Conservation (phyloP, 92 coral and sea anemone genomes). For the Ricordea florida region DNA sequence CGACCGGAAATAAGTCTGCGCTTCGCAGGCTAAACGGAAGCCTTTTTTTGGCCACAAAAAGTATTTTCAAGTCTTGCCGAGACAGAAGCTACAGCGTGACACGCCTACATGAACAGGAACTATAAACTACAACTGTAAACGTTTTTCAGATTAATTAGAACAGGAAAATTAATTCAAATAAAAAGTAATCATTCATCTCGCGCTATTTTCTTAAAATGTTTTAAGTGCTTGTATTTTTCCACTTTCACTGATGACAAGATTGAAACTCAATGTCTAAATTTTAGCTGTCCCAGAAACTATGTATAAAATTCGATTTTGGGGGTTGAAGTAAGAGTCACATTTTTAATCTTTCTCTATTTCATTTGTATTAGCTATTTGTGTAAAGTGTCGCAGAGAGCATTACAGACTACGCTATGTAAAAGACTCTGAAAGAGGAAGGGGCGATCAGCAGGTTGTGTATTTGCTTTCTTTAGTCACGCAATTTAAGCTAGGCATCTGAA, state of each 20-base stretch:
- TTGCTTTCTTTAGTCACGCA: no score
- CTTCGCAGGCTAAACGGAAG: no score
- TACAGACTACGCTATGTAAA: no score
- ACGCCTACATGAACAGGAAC: slow-evolving; percentile 13
- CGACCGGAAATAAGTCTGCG: no score
- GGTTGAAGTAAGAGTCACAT: slow-evolving; percentile 5
- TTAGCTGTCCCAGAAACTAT: neutral
- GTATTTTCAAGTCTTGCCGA: neutral
- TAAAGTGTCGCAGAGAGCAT: neutral
- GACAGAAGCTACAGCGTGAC: slow-evolving; percentile 3
- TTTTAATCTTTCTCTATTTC: slow-evolving; percentile 2
- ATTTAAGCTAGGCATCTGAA: no score
- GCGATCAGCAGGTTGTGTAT: no score
- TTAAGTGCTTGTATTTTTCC: slow-evolving; percentile 7
- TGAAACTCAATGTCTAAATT: slow-evolving; percentile 6
- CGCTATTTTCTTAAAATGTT: slow-evolving; percentile 1
- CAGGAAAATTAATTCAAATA: neutral
- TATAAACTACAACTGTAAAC: neutral
- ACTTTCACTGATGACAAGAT: slow-evolving; percentile 7
- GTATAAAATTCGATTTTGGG: slow-evolving; percentile 8
- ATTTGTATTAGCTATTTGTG: slow-evolving; percentile 8
- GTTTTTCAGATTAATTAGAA: slow-evolving; percentile 5
- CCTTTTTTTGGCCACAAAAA: no score
- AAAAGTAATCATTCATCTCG: slow-evolving; percentile 6
- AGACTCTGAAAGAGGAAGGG: no score